A percentile compares a stretch with the other conserved stretches of the same genome.
phyloP scores from a whole-genome alignment of 2,113 vertebrate species.

The Saimiri boliviensis region DNA sequence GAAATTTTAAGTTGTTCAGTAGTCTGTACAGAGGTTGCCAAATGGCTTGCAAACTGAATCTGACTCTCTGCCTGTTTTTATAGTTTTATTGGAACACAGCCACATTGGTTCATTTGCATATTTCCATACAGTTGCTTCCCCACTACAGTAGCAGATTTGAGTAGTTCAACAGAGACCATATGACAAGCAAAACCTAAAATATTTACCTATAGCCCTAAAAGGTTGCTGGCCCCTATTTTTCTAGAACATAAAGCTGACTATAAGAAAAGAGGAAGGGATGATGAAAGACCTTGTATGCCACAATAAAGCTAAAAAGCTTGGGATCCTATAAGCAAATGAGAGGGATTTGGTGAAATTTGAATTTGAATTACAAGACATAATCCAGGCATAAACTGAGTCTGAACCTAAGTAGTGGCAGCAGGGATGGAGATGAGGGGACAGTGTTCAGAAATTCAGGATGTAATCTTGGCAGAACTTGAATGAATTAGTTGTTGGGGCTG shows the following conservation, averaged over 20 bases:
- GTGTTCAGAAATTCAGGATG: neutral
- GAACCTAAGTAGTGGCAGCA: neutral
- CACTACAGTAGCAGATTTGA: neutral
- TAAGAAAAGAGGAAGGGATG: neutral
- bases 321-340: neutral
- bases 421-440: neutral
- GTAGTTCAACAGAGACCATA: neutral
- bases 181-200: neutral
- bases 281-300: neutral
- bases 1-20: neutral
- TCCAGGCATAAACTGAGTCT: neutral
- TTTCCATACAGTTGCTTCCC: neutral
- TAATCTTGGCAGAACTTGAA: neutral
- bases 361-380: neutral
- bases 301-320: neutral
- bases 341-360: neutral
- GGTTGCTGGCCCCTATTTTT: neutral
- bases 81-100: slow-evolving; percentile 1
- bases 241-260: slow-evolving; percentile 16
- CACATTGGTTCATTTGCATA: neutral
- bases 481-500: neutral
- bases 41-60: neutral
- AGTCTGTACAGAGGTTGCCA: neutral
- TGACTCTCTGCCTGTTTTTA: neutral
- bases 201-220: neutral